Base-by-base conservation (phyloP, 2,797 vertebrate species). In the Propithecus deckenii region DNA sequence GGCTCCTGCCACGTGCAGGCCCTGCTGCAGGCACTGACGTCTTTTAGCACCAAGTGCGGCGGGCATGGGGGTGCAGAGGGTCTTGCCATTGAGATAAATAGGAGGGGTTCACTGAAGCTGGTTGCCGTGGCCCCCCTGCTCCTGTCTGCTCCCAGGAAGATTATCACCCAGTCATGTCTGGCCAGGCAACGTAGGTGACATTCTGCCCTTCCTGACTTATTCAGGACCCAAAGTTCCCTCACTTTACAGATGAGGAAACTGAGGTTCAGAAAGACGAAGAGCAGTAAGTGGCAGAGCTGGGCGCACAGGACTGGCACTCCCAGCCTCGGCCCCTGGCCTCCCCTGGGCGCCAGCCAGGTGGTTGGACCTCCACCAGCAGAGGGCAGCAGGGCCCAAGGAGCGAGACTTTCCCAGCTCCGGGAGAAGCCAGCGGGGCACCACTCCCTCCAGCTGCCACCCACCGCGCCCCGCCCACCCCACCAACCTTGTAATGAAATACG, bases 381-480 rank as follows among this genome's bases (percentile, higher is more conserved):
- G 98, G 97, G 98, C 98, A 95, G 97, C 87, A 97, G 88, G 96
- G 81, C 46, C 41, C 97, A 63, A 10, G 43, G 5, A 86, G 84
- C 75, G 22, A 2, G 11, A 30, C 11, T 35, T 63, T 28, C 25
- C 38, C 20, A 18, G 52, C 35, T 18, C 5, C 11, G 0, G 0
- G 23, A 28, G 18, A 25, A 61, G 32, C 6, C 5, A 15, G 28
- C 2, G 0, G 15, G 30, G n/a, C 65, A 14, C 9, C 12, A 0
- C 11, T 48, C 50, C 46, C 61, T 30, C 55, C 8, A 14, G 59
- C 41, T 22, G 1, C 67, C 88, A 28, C 59, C 83, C 10, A 6
- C 72, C 14, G 23, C 46, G 7, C 17, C 2, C 35, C 5, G 17
- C 32, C 23, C n/a, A 28, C 38, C 35, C 59, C 48, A 61, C 65